Percentiles rank a stretch among this genome's conserved stretches.
phyloP scores from a whole-genome alignment of 1,140 invertebrate genomes.

The Cotesia vestalis region DNA sequence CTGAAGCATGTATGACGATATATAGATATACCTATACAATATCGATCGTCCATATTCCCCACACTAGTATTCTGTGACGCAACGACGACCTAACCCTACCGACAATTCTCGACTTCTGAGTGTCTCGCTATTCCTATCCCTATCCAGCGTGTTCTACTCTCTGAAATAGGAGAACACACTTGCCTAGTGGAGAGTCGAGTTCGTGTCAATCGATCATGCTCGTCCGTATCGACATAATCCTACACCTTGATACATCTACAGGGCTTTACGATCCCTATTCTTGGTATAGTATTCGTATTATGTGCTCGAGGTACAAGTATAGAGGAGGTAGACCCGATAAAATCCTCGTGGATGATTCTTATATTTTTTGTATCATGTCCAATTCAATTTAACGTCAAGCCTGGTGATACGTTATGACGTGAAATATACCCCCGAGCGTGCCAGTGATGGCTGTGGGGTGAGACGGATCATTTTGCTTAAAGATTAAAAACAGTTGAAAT shows the following conservation, averaged over 20 bases:
- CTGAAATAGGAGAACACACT: slow-evolving; percentile 11
- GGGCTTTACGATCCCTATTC: not conserved
- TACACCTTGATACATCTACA: not conserved
- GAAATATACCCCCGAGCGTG: too few species aligned
- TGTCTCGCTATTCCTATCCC: slow-evolving; percentile 2
- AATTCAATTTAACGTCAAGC: too few species aligned
- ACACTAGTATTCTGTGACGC: slow-evolving; percentile 4
- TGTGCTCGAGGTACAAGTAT: too few species aligned
- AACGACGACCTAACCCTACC: slow-evolving; percentile 19
- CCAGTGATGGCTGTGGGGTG: too few species aligned
- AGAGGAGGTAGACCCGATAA: too few species aligned
- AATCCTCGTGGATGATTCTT: too few species aligned
- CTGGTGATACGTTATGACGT: too few species aligned
- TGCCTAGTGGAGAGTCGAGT: too few species aligned
- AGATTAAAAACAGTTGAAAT: too few species aligned
- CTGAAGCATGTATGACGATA: slow-evolving; percentile 2
- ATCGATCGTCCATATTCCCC: slow-evolving; percentile 3
- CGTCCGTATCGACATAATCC: slow-evolving; percentile 12
- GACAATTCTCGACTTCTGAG: slow-evolving; percentile 10
- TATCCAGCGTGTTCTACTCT: not conserved
- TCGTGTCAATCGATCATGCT: slow-evolving; percentile 12
- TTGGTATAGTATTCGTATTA: not conserved
- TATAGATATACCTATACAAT: not conserved
- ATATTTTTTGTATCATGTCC: too few species aligned
- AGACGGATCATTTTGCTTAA: too few species aligned